Conservation (phyloP, 2,888 invertebrate genomes). For the Dicranocentrus wangi region DNA sequence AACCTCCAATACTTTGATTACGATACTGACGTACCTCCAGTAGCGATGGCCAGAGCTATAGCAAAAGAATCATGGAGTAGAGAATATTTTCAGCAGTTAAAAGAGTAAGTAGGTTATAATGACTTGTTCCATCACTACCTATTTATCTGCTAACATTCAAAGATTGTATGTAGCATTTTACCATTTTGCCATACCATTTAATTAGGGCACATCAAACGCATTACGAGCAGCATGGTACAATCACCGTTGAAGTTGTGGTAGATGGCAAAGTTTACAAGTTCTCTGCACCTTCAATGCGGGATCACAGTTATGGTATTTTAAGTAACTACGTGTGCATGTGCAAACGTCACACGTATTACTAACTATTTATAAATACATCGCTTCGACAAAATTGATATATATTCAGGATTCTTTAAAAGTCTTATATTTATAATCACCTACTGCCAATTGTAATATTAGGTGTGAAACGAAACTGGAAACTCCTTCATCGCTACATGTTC, state of each 20-base stretch:
- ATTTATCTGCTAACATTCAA: no score
- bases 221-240: conserved; percentile 86
- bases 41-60: conserved; percentile 82
- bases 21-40: conserved; percentile 82
- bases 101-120: conserved; percentile 80
- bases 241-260: conserved; percentile 80
- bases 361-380: no score
- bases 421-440: no score
- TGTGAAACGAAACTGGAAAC: conserved; percentile 82
- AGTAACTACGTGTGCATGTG: conserved; percentile 18
- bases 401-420: no score
- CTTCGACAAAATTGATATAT: no score
- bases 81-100: conserved; percentile 80
- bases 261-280: conserved; percentile 77
- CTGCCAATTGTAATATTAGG: no score
- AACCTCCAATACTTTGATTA: conserved; percentile 82
- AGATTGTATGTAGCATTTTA: no score
- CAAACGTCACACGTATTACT: neutral
- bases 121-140: no score
- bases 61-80: conserved; percentile 85
- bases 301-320: conserved; percentile 83
- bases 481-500: conserved; percentile 86
- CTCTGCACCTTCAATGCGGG: conserved; percentile 82
- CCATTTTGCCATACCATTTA: no score
- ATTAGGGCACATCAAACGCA: conserved; percentile 83